phyloP scores from a whole-genome alignment of 2,113 vertebrate genomes.

The Petrocephalus zakoni region DNA sequence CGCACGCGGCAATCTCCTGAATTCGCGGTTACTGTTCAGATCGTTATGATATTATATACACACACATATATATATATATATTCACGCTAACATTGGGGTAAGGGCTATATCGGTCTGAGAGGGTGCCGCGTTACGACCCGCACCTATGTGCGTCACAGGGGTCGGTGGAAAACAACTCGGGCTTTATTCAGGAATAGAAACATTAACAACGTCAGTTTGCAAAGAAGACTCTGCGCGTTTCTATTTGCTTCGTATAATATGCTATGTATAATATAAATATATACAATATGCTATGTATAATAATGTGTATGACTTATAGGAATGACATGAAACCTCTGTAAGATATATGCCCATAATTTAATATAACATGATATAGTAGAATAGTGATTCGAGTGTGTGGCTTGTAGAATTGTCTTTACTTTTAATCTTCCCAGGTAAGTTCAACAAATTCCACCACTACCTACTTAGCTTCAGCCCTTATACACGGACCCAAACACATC shows the following conservation, averaged over 20 bases:
- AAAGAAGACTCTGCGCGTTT: background rate
- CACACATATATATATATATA: too few relatives aligned
- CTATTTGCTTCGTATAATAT: background rate
- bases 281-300: background rate
- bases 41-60: too few relatives aligned
- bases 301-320: background rate
- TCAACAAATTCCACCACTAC: background rate
- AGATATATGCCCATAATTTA: background rate
- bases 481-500: background rate
- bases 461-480: background rate
- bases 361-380: background rate
- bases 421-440: background rate
- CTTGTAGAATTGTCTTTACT: background rate
- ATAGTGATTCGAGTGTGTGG: background rate
- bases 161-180: background rate
- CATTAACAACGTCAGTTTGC: background rate
- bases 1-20: too few relatives aligned
- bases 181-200: background rate
- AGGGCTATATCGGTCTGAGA: background rate
- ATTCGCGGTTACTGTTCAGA: too few relatives aligned
- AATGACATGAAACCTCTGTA: background rate
- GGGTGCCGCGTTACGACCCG: background rate
- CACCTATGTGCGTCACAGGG: background rate
- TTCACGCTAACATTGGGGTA: background rate
- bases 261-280: background rate